A percentile compares a stretch with the other conserved stretches of the same genome.
Evolutionary conservation across 2,113 vertebrate species (phyloP).

Genomic region (Pampusana beccarii): DNA sequence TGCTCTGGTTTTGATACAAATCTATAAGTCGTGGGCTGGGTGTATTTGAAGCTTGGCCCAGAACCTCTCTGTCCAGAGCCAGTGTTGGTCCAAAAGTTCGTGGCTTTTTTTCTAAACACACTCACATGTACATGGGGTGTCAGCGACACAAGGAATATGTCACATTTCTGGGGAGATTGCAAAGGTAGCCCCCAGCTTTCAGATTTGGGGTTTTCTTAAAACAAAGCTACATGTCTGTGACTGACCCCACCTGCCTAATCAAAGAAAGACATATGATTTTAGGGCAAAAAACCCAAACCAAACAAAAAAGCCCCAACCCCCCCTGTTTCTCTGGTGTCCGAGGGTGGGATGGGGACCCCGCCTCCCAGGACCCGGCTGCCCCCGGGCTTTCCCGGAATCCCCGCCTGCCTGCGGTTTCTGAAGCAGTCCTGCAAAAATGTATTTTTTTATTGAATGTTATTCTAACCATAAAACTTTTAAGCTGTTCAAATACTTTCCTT

Average conservation of each 20-base stretch:
- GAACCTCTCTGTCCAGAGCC: neutral
- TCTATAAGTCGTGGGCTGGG: neutral
- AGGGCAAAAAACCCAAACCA: neutral
- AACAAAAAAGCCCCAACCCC: too few relatives aligned
- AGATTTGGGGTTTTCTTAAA: neutral
- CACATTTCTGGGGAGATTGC: neutral
- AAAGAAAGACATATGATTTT: neutral
- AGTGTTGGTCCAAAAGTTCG: neutral
- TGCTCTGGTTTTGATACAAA: neutral
- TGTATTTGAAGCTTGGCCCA: conserved; percentile 33
- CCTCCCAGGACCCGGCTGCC: neutral
- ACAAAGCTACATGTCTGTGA: neutral
- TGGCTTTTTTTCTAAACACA: neutral
- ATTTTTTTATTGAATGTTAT: conserved; percentile 67
- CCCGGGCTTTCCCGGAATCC: conserved; percentile 65
- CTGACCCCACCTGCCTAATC: neutral
- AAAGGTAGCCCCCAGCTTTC: neutral
- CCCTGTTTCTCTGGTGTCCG: neutral
- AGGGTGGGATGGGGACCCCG: neutral
- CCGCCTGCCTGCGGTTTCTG: conserved; percentile 51
- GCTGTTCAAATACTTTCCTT: conserved; percentile 74
- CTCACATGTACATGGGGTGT: neutral
- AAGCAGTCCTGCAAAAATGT: conserved; percentile 59
- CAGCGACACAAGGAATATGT: neutral
- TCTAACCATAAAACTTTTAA: conserved; percentile 70